Percentiles rank a stretch among this genome's conserved stretches.
Evolutionary conservation across 53 echinoderm and acorn worm genomes (phyloP).

Genomic region (Actinopyga echinites): DNA sequence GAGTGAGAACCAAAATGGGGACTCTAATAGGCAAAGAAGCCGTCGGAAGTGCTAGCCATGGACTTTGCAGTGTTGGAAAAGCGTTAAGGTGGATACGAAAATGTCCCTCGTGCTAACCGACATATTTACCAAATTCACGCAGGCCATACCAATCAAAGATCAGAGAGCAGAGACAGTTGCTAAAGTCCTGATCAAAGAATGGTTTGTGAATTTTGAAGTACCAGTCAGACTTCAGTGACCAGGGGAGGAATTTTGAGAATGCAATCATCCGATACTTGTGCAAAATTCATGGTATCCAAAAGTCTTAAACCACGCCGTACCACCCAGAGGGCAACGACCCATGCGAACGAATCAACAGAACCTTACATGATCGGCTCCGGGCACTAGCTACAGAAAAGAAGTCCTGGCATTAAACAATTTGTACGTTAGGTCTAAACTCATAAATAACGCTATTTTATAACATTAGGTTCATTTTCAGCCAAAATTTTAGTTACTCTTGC

Average conservation of each 20-base stretch:
- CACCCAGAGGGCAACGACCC: slow-evolving; percentile 45
- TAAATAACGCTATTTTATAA: too few species aligned
- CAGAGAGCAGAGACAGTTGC: slow-evolving; percentile 73
- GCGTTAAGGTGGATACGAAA: slow-evolving; percentile 40
- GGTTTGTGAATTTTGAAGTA: slow-evolving; percentile 74
- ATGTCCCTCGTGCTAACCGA: slow-evolving; percentile 71
- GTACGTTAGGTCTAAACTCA: too few species aligned
- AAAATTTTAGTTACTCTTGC: too few species aligned
- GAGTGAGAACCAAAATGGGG: slow-evolving; percentile 8
- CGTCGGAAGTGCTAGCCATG: slow-evolving; percentile 62
- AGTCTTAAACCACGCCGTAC: slow-evolving; percentile 53
- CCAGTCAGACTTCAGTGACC: slow-evolving; percentile 72
- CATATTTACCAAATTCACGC: slow-evolving; percentile 65
- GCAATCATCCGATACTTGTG: slow-evolving; percentile 59
- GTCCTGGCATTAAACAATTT: too few species aligned
- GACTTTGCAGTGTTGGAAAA: slow-evolving; percentile 65
- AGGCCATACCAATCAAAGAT: slow-evolving; percentile 59
- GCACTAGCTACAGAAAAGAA: neutral
- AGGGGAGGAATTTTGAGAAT: slow-evolving; percentile 80
- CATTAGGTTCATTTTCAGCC: too few species aligned
- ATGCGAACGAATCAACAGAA: slow-evolving; percentile 45
- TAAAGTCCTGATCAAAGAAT: slow-evolving; percentile 55
- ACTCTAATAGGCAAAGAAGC: slow-evolving; percentile 43
- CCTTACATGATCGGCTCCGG: neutral
- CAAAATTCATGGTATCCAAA: slow-evolving; percentile 52